Percentiles rank a stretch among this genome's conserved stretches.
These are phyloP conservation scores for Saccopteryx bilineata DNA, from an alignment of 2,113 vertebrate genomes.

Conservation along the genomic window DNA sequence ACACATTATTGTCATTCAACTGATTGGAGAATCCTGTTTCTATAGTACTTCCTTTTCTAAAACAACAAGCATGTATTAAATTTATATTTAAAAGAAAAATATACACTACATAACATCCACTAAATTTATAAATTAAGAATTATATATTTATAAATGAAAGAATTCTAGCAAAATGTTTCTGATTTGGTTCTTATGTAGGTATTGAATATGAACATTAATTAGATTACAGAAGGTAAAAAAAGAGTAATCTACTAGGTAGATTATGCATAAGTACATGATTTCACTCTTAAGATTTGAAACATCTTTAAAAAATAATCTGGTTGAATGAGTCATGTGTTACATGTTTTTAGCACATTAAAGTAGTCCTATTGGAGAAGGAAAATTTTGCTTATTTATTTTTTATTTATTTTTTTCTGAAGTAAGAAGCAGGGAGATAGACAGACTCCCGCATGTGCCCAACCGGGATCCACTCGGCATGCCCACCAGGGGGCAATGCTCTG, in stretches of 20 bases:
- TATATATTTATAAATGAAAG: conserved; percentile 47
- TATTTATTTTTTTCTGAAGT: too few species aligned
- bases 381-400: not conserved
- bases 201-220: conserved; percentile 28
- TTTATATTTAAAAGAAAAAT: conserved; percentile 43
- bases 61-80: conserved; percentile 6
- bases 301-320: conserved; percentile 48
- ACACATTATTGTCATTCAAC: not conserved
- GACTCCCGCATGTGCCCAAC: too few species aligned
- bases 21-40: not conserved
- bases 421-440: too few species aligned
- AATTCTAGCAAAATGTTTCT: conserved; percentile 12
- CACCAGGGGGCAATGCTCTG: too few species aligned
- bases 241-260: not conserved
- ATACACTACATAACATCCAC: not conserved
- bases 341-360: not conserved
- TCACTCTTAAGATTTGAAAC: conserved; percentile 43
- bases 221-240: not conserved
- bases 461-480: too few species aligned
- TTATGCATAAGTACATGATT: conserved; percentile 23
- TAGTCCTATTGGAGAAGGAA: not conserved
- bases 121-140: conserved; percentile 31
- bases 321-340: not conserved
- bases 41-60: not conserved
- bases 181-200: conserved; percentile 11